phyloP scores from a whole-genome alignment of 2,113 vertebrate genomes.

The Lasiurus borealis region DNA sequence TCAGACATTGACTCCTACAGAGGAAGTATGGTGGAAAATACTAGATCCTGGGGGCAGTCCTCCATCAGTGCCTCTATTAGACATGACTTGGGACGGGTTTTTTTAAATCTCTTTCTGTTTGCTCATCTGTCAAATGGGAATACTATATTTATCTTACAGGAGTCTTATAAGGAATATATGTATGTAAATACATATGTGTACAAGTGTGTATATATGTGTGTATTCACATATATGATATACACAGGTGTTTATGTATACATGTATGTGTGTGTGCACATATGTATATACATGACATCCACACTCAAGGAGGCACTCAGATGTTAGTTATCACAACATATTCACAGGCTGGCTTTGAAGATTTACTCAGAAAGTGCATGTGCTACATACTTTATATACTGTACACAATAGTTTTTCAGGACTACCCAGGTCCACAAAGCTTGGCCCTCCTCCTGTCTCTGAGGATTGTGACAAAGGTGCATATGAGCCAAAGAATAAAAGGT shows the following conservation, averaged over 20 bases:
- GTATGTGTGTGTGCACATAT: not conserved
- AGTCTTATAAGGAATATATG: not conserved
- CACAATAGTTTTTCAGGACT: not conserved
- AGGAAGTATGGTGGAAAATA: not conserved
- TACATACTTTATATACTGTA: not conserved
- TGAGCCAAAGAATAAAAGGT: not conserved
- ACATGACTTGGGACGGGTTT: not conserved
- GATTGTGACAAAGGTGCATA: not conserved
- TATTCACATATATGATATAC: not conserved
- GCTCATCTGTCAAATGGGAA: slow-evolving; percentile 21
- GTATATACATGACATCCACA: not conserved
- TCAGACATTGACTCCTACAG: not conserved
- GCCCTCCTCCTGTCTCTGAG: not conserved
- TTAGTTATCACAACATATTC: not conserved
- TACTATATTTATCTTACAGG: not conserved
- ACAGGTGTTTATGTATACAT: not conserved
- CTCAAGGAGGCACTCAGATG: not conserved
- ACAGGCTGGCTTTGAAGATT: slow-evolving; percentile 13
- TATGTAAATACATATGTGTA: not conserved
- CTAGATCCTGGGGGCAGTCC: not conserved
- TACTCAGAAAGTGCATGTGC: not conserved
- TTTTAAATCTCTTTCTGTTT: not conserved
- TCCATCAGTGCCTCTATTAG: not conserved
- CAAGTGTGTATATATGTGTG: not conserved
- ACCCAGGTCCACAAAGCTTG: not conserved